phyloP scores from a whole-genome alignment of 2,797 vertebrate species.

The Eidolon dupreanum region DNA sequence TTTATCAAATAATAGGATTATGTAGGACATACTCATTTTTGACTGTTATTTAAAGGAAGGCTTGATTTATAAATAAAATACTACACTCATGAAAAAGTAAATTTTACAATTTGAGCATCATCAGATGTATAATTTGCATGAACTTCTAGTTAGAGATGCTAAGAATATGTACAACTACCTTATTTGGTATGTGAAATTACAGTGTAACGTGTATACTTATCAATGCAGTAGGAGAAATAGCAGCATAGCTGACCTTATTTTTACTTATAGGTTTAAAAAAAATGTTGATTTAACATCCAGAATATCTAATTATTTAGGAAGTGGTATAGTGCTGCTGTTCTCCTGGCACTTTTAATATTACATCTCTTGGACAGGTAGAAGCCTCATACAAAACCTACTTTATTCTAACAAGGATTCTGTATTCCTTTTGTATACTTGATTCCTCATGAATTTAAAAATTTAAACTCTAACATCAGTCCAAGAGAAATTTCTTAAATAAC shows the following conservation, averaged over 20 bases:
- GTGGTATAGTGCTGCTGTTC: not conserved
- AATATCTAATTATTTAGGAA: conserved; percentile 23
- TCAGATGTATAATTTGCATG: conserved; percentile 56
- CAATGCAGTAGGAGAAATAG: too few species aligned
- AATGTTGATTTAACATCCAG: not conserved
- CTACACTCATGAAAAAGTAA: conserved; percentile 27
- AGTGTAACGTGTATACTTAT: not conserved
- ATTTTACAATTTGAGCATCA: conserved; percentile 43
- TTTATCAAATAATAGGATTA: conserved; percentile 27
- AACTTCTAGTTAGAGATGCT: conserved; percentile 48
- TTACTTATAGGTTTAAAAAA: conserved; percentile 25
- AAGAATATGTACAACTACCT: not conserved
- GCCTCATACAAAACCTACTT: not conserved
- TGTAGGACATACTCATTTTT: not conserved
- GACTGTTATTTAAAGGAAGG: conserved; percentile 41
- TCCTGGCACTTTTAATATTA: conserved; percentile 42
- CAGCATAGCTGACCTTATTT: not conserved
- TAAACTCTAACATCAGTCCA: not conserved
- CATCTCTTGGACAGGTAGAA: not conserved
- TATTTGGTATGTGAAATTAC: conserved; percentile 7
- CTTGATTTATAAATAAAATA: conserved; percentile 48
- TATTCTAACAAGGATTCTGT: not conserved
- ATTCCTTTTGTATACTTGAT: conserved; percentile 11
- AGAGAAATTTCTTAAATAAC: conserved; percentile 50
- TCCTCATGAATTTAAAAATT: conserved; percentile 28